These are phyloP conservation scores for Chromobotia macracanthus DNA, from an alignment of 2,797 vertebrate genomes.

Conservation along the genomic window DNA sequence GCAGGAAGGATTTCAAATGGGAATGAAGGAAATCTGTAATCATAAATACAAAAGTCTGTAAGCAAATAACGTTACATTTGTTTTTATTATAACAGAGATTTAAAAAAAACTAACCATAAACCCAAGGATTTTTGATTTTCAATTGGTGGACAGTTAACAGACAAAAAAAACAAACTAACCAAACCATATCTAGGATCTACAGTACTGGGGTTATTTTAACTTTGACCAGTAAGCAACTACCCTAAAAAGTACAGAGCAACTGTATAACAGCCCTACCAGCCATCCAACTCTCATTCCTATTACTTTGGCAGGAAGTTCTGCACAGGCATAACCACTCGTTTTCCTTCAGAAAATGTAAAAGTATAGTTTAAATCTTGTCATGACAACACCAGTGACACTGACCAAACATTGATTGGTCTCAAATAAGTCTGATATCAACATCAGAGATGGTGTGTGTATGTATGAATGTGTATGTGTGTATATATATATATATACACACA, in stretches of 20 bases:
- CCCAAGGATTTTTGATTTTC: not conserved
- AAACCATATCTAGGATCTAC: not conserved
- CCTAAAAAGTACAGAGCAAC: not conserved
- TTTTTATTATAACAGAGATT: not conserved
- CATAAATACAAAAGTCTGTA: not conserved
- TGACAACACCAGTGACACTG: not conserved
- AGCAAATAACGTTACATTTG: not conserved
- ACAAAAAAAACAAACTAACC: not conserved
- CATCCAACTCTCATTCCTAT: not conserved
- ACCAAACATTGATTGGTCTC: not conserved
- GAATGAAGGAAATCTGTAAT: not conserved
- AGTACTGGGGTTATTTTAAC: not conserved
- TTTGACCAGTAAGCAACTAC: not conserved
- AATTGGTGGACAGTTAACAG: not conserved
- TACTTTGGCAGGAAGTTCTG: not conserved
- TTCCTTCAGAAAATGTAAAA: not conserved
- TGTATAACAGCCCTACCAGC: not conserved
- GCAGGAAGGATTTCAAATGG: not conserved
- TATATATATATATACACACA: too few relatives aligned
- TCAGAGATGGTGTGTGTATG: slow-evolving; percentile 3
- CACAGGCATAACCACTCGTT: not conserved
- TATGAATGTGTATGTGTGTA: not conserved
- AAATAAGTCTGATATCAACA: not conserved
- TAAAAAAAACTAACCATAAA: not conserved
- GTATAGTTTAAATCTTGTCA: slow-evolving; percentile 25